phyloP scores from a whole-genome alignment of 2,797 vertebrate species.

The Sebastes hopkinsi region DNA sequence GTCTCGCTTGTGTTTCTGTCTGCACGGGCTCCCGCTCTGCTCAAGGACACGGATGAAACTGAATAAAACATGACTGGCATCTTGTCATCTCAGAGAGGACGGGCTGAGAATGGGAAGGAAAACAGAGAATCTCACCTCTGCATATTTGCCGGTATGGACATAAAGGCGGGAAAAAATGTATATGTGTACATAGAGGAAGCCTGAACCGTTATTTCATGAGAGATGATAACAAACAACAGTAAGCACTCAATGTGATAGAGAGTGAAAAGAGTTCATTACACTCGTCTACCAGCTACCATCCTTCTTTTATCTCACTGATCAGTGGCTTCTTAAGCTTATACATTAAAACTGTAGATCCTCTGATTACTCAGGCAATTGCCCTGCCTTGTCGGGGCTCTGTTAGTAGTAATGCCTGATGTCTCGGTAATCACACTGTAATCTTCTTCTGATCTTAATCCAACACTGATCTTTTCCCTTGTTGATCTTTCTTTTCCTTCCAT shows the following conservation, averaged over 20 bases:
- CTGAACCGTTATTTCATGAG: constrained; percentile 5
- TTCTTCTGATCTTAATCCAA: constrained; percentile 61
- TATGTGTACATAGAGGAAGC: neutral
- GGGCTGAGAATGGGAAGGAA: constrained; percentile 43
- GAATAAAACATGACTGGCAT: constrained; percentile 74
- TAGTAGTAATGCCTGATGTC: constrained; percentile 55
- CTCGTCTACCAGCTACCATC: constrained; percentile 7
- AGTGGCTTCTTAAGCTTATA: constrained; percentile 30
- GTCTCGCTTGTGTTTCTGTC: constrained; percentile 53
- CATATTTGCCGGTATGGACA: constrained; percentile 33
- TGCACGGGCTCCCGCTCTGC: constrained; percentile 37
- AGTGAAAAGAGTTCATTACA: constrained; percentile 20
- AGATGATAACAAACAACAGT: constrained; percentile 16
- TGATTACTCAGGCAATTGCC: constrained; percentile 46
- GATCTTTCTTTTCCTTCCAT: constrained; percentile 39
- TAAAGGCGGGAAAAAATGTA: neutral
- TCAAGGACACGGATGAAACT: constrained; percentile 65
- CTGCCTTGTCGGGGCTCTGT: constrained; percentile 39
- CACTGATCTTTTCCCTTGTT: constrained; percentile 56
- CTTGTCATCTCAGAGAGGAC: constrained; percentile 53
- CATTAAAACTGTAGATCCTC: constrained; percentile 53
- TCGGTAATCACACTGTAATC: constrained; percentile 58
- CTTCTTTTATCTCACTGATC: constrained; percentile 33
- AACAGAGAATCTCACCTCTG: constrained; percentile 60
- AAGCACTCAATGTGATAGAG: neutral